Evolutionary conservation across 2,113 vertebrate genomes (phyloP).

Genomic region (Otolemur garnettii): DNA sequence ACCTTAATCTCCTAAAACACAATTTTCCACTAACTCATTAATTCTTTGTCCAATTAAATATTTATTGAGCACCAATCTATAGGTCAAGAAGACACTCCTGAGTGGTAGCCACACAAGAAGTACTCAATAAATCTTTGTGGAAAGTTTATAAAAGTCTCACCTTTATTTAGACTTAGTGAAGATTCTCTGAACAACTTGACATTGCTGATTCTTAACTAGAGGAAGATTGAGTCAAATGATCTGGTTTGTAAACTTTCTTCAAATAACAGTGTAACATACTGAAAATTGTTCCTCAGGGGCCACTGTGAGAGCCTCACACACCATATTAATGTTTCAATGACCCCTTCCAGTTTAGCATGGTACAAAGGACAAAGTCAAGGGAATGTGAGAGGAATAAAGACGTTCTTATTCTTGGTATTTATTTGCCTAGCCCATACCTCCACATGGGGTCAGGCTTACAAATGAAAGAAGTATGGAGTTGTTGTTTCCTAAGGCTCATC

Average conservation of each 20-base stretch:
- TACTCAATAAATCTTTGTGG: not conserved
- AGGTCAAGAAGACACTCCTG: not conserved
- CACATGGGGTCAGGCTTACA: slow-evolving; percentile 74
- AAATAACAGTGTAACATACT: slow-evolving; percentile 19
- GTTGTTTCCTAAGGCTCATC: slow-evolving; percentile 79
- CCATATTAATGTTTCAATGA: slow-evolving; percentile 56
- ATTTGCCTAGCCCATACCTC: slow-evolving; percentile 77
- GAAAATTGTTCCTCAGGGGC: slow-evolving; percentile 58
- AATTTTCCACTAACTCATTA: not conserved
- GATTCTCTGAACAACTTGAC: slow-evolving; percentile 17
- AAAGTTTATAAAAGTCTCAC: not conserved
- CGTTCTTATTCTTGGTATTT: slow-evolving; percentile 82
- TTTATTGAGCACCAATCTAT: not conserved
- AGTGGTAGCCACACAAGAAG: not conserved
- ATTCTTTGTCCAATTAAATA: slow-evolving; percentile 12
- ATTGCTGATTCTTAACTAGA: not conserved
- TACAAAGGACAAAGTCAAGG: slow-evolving; percentile 80
- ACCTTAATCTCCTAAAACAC: not conserved
- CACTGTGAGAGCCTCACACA: slow-evolving; percentile 29
- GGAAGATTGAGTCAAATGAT: not conserved
- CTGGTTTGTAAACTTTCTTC: slow-evolving; percentile 21
- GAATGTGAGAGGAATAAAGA: slow-evolving; percentile 76
- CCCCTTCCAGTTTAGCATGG: slow-evolving; percentile 53
- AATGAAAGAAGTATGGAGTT: slow-evolving; percentile 76
- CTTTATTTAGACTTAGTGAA: not conserved